Evolutionary conservation across 2,888 invertebrate genomes (phyloP), one percentile per base, ranked within the genome.

Genomic region (Achlya flavicornis): DNA sequence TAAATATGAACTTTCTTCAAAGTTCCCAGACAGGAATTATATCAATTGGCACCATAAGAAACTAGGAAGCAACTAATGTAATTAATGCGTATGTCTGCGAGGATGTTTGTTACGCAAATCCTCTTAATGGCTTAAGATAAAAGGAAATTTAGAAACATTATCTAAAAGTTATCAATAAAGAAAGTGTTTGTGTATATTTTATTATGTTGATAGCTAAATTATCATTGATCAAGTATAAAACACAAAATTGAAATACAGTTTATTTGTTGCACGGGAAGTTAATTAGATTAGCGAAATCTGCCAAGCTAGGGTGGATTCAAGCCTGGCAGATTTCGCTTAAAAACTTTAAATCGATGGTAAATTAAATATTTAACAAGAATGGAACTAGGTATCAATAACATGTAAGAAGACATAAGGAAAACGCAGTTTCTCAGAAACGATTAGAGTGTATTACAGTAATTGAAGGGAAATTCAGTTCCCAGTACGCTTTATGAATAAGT

Each of bases 1-100:
- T 16, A 53, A 53, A 19, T 53, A 19, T n/a, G 53, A 19, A 19
- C 16, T 19, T 16, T 19, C n/a, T 19, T 10, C 53, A 10, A 53
- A 53, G 53, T 53, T 53, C 19, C 19, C 53, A 53, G 53, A 53
- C 53, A 53, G 16, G n/a, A 48, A 48, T 53, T 53, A 53, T 19
- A 10, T 53, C 19, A 1, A 19, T 8, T 1, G 53, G 53, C 53
- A 53, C 53, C 16, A 19, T 48, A 16, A n/a, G 16, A 53, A 16
- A 19, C 10, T 53, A n/a, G 19, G 16, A n/a, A 16, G 6, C 10
- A 16, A 16, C 7, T 14, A 16, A 48, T 16, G 16, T 48, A 7
- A 14, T 46, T 46, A 41, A 46, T n/a, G 46, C n/a, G n/a, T 14
- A 12, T n/a, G 46, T 46, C n/a, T 46, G 46, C 0, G 12, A 6